Percentiles rank a stretch among this genome's conserved stretches.
Evolutionary conservation across 2,888 invertebrate species (phyloP).

Genomic region (Leptopilina drosophilae): DNA sequence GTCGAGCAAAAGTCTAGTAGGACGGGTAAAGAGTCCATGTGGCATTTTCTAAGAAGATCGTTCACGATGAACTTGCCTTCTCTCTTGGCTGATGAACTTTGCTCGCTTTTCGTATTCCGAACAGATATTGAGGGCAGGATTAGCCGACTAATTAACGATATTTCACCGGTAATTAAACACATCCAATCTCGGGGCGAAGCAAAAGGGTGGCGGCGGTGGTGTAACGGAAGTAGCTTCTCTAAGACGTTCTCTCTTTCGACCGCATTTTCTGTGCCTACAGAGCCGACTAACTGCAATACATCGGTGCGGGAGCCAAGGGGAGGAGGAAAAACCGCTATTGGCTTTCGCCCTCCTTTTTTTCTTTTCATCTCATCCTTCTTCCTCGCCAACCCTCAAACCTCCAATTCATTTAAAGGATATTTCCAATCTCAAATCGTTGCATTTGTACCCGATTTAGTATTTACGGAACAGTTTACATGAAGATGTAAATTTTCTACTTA

Average conservation of each 20-base stretch:
- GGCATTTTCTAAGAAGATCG: slow-evolving; percentile 60
- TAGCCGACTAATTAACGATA: slow-evolving; percentile 75
- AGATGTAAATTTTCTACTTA: neutral
- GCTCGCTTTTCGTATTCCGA: slow-evolving; percentile 53
- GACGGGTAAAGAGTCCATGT: slow-evolving; percentile 47
- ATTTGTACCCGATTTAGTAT: slow-evolving; percentile 4
- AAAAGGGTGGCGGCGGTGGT: slow-evolving; percentile 55
- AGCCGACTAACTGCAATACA: slow-evolving; percentile 50
- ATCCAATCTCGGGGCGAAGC: slow-evolving; percentile 65
- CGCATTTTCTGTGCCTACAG: slow-evolving; percentile 71
- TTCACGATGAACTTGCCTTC: slow-evolving; percentile 55
- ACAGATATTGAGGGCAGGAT: slow-evolving; percentile 49
- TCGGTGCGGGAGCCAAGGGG: slow-evolving; percentile 40
- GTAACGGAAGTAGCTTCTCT: slow-evolving; percentile 66
- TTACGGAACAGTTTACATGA: neutral
- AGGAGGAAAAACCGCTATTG: slow-evolving; percentile 67
- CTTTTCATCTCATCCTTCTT: slow-evolving; percentile 48
- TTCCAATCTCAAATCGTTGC: slow-evolving; percentile 2
- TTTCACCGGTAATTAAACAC: slow-evolving; percentile 76
- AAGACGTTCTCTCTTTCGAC: slow-evolving; percentile 66
- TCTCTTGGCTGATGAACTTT: slow-evolving; percentile 53
- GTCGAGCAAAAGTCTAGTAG: slow-evolving; percentile 16
- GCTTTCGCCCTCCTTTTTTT: slow-evolving; percentile 62
- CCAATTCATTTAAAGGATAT: slow-evolving; percentile 20
- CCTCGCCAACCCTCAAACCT: neutral